Evolutionary conservation across 1,140 invertebrate species (phyloP).

Genomic region (Philotrypesis tridentata): DNA sequence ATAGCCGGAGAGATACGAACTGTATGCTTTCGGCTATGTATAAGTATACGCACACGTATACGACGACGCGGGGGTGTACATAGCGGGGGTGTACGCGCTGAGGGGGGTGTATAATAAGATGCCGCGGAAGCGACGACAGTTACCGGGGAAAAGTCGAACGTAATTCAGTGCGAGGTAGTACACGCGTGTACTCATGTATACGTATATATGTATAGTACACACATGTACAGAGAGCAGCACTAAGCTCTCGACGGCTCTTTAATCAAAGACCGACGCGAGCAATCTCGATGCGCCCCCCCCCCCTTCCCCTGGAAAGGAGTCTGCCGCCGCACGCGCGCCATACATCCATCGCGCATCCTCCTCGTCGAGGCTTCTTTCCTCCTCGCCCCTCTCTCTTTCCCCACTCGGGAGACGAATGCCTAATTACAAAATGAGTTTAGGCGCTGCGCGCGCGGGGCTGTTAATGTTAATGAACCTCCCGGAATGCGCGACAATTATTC

Average conservation of each 20-base stretch:
- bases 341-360: neutral
- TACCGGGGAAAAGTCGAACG: no score
- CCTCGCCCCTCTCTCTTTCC: no score
- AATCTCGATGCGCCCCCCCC: slow-evolving; percentile 14
- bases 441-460: slow-evolving; percentile 1
- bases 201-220: no score
- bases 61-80: no score
- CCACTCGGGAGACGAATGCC: slow-evolving; percentile 43
- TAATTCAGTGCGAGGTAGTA: no score
- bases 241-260: neutral
- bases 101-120: neutral
- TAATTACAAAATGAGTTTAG: slow-evolving; percentile 50
- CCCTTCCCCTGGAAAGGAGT: no score
- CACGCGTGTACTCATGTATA: no score
- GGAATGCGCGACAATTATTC: slow-evolving; percentile 48
- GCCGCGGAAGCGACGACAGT: no score
- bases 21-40: neutral
- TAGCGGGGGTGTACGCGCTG: no score
- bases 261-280: slow-evolving; percentile 1
- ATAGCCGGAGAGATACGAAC: neutral
- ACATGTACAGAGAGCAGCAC: no score
- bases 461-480: slow-evolving; percentile 51
- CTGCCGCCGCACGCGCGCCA: neutral
- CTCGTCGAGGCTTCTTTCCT: neutral
- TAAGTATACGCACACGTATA: no score